Evolutionary conservation across 2,113 vertebrate genomes (phyloP).

Genomic region (Butorides virescens): DNA sequence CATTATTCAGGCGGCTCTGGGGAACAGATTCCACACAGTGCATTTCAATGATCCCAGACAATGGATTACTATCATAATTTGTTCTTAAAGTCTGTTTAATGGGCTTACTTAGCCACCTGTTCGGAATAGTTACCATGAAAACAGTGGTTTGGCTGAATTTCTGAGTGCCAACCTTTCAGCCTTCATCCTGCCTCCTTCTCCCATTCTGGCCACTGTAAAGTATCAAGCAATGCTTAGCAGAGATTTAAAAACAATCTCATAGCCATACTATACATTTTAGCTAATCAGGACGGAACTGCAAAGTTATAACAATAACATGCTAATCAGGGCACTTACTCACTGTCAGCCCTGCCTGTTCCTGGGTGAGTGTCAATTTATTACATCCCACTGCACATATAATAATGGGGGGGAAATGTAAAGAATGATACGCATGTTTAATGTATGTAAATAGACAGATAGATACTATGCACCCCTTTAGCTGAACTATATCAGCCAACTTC

Average conservation of each 20-base stretch:
- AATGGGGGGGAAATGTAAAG: not conserved
- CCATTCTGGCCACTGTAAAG: not conserved
- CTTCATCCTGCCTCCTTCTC: not conserved
- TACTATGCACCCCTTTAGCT: not conserved
- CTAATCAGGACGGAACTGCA: not conserved
- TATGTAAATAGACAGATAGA: not conserved
- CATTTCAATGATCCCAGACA: constrained; percentile 42
- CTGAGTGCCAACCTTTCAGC: not conserved
- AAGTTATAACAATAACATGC: not conserved
- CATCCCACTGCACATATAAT: not conserved
- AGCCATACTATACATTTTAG: not conserved
- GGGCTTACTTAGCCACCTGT: constrained; percentile 60
- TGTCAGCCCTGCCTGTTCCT: constrained; percentile 15
- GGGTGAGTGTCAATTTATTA: constrained; percentile 16
- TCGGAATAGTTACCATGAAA: constrained; percentile 27
- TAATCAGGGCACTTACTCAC: constrained; percentile 3
- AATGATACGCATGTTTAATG: not conserved
- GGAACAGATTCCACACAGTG: not conserved
- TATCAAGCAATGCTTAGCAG: not conserved
- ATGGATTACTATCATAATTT: constrained; percentile 55
- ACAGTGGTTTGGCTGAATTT: not conserved
- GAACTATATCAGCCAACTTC: not conserved
- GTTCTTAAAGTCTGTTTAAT: constrained; percentile 58
- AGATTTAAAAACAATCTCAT: not conserved
- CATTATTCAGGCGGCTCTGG: constrained; percentile 16